These are phyloP conservation scores for Protomyctophum bolini DNA, from an alignment of 2,113 vertebrate genomes.

Conservation along the genomic window DNA sequence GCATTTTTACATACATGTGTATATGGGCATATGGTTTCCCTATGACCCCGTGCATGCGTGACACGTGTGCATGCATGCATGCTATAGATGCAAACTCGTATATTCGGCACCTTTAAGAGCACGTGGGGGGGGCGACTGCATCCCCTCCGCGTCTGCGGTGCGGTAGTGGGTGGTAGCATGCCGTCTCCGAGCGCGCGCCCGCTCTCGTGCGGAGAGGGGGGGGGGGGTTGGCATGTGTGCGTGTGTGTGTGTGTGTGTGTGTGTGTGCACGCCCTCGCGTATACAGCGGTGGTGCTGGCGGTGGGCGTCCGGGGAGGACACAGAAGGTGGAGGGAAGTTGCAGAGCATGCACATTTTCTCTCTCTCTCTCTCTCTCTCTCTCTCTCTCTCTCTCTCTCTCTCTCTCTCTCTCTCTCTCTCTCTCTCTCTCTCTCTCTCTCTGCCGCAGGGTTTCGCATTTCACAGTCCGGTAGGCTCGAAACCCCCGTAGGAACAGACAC, in stretches of 20 bases:
- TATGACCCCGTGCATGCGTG: constrained; percentile 13
- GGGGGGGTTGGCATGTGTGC: not conserved
- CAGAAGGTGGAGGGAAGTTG: constrained; percentile 57
- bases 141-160: not conserved
- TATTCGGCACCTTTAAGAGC: not conserved
- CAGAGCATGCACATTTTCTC: constrained; percentile 66
- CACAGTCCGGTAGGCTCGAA: constrained; percentile 59
- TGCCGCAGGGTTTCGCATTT: constrained; percentile 69
- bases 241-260: constrained; percentile 28
- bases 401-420: too few species aligned
- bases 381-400: too few species aligned
- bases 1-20: constrained; percentile 46
- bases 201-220: not conserved
- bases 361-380: too few species aligned
- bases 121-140: not conserved
- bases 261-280: constrained; percentile 16
- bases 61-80: not conserved
- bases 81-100: not conserved
- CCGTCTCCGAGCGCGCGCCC: too few species aligned
- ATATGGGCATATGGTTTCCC: constrained; percentile 9
- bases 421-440: too few species aligned
- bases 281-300: not conserved
- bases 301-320: constrained; percentile 28
- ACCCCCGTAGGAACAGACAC: constrained; percentile 15
- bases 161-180: not conserved